These are phyloP conservation scores for Athalia cordata DNA, from an alignment of 2,888 invertebrate species.

Conservation along the genomic window DNA sequence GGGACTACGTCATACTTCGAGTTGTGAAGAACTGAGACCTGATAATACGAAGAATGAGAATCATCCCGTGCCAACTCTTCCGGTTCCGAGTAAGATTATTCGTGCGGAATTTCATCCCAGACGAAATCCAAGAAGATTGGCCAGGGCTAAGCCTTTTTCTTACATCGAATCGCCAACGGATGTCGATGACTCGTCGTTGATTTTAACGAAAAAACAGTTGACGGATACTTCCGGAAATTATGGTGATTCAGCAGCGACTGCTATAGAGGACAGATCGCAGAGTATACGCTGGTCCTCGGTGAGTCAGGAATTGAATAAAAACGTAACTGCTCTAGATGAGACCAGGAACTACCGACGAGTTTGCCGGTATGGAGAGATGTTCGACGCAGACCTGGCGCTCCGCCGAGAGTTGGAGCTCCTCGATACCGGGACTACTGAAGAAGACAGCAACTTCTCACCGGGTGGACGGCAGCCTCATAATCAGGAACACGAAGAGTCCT, in stretches of 20 bases:
- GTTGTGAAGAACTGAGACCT: not conserved
- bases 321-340: conserved; percentile 25
- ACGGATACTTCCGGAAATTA: conserved; percentile 36
- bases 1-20: not conserved
- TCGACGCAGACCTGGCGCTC: conserved; percentile 38
- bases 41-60: too few species aligned
- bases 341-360: conserved; percentile 30
- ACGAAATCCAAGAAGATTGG: conserved; percentile 35
- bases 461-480: not conserved
- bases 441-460: too few species aligned
- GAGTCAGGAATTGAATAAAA: conserved; percentile 41
- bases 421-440: conserved; percentile 2
- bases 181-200: conserved; percentile 38
- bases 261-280: conserved; percentile 7
- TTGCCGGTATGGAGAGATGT: conserved; percentile 44
- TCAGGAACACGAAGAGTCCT: conserved; percentile 11
- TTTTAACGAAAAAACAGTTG: conserved; percentile 6
- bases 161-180: conserved; percentile 31
- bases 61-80: not conserved
- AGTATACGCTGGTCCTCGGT: conserved; percentile 20
- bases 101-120: conserved; percentile 1
- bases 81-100: not conserved
- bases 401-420: conserved; percentile 42
- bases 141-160: conserved; percentile 20
- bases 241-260: conserved; percentile 21